Base-by-base conservation (phyloP, 2,888 invertebrate species). In the Vanessa cardui region DNA sequence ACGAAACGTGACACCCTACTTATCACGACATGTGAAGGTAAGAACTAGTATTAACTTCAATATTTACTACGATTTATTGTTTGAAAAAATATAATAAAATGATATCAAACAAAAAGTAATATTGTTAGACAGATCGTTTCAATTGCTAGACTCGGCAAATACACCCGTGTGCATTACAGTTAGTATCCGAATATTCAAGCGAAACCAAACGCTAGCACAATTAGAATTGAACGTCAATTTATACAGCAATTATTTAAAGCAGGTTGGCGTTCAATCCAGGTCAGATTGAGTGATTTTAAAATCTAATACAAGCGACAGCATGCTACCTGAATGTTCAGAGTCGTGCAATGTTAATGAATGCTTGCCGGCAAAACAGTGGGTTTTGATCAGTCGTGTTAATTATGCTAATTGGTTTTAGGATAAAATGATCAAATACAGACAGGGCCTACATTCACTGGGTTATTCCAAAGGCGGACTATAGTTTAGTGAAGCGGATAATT, bases 271-370 rank as follows among this genome's bases (percentile, higher is more conserved):
- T 88, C 87, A 83, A 90, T 89, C 85, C 86, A 84, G 90, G 89
- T 90, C 90, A 89, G 87, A 89, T 88, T 87, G 88, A 91, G 89
- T 90, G 89, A 88, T 90, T 90, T 88, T 90, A 86, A 84, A 88
- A 89, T 90, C 87, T 89, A 90, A 90, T 87, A 87, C 87, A 87
- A 87, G 85, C 89, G 85, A 86, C 83, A 85, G 83, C 83, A 86
- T 79, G 83, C 84, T 81, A 83, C 80, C 84, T 85, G 81, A 81
- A 81, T 79, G 78, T 80, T 78, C 78, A 78, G 77, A 80, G 75
- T 79, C 79, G 82, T 80, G 84, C 82, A 81, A 84, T 85, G 83
- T 86, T 89, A 89, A 89, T 88, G 86, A 89, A 89, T 76, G 75
- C 47, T 62, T 62, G 26, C 18, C 52, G 33, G 52, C 21, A 44